Percentiles rank a stretch among this genome's conserved stretches.
phyloP scores from a whole-genome alignment of 2,888 invertebrate genomes.

The Nephrotoma guestfalica region DNA sequence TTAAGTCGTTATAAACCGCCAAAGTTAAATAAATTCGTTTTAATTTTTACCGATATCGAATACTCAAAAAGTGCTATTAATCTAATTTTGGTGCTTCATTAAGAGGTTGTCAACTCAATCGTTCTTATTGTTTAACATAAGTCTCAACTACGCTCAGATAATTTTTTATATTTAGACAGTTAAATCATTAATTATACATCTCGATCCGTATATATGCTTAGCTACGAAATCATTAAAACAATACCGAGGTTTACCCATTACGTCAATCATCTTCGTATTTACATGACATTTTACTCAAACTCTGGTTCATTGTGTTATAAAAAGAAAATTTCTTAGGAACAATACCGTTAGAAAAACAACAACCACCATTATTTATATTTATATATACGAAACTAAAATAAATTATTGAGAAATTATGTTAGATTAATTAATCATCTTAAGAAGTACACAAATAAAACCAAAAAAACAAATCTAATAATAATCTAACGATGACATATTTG shows the following conservation, averaged over 20 bases:
- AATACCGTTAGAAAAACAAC: neutral
- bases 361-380: neutral
- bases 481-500: neutral
- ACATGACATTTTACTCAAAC: neutral
- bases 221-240: neutral
- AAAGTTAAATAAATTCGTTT: too few relatives aligned
- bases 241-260: neutral
- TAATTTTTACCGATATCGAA: too few relatives aligned
- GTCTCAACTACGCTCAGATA: neutral
- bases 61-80: too few relatives aligned
- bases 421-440: neutral
- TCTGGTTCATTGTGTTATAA: neutral
- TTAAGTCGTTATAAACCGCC: too few relatives aligned
- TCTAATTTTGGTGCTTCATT: neutral
- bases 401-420: neutral
- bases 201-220: neutral
- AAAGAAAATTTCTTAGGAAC: neutral
- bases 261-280: neutral
- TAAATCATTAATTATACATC: neutral
- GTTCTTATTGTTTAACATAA: neutral
- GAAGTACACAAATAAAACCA: neutral
- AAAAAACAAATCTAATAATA: neutral
- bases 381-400: neutral
- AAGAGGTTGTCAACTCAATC: neutral
- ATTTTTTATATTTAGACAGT: neutral